phyloP scores from a whole-genome alignment of 2,113 vertebrate species.

The Nothobranchius kuhntae region DNA sequence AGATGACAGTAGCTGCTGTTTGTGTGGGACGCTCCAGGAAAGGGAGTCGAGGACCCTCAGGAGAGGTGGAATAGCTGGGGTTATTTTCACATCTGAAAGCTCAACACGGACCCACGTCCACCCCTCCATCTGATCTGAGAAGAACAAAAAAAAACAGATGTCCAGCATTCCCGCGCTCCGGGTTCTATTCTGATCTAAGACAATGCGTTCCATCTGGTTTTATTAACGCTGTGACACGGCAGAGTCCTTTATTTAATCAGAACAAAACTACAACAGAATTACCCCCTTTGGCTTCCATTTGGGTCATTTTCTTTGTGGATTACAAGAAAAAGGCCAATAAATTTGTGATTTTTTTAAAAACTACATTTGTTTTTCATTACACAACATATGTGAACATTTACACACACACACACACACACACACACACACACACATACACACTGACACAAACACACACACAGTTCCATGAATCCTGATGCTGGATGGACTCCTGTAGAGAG shows the following conservation, averaged over 20 bases:
- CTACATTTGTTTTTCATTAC: neutral
- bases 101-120: conserved; percentile 1
- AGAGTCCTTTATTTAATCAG: neutral
- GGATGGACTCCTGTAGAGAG: conserved; percentile 49
- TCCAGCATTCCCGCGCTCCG: conserved; percentile 20
- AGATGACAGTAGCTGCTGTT: conserved; percentile 14
- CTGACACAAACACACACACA: conserved; percentile 14
- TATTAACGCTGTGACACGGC: neutral
- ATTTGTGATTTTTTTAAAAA: conserved; percentile 21
- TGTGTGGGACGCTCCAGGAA: conserved; percentile 23
- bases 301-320: conserved; percentile 10
- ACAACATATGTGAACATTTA: neutral
- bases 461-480: conserved; percentile 31
- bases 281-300: conserved; percentile 25
- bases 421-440: conserved; percentile 11
- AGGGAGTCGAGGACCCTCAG: conserved; percentile 38
- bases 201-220: conserved; percentile 38
- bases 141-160: conserved; percentile 7
- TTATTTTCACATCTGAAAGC: conserved; percentile 24
- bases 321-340: conserved; percentile 31
- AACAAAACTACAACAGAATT: conserved; percentile 14
- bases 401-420: conserved; percentile 15
- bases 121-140: conserved; percentile 29
- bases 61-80: conserved; percentile 41
- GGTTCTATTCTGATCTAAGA: conserved; percentile 30